Evolutionary conservation across 2,797 vertebrate species (phyloP).

Genomic region (Malurus leucopterus): DNA sequence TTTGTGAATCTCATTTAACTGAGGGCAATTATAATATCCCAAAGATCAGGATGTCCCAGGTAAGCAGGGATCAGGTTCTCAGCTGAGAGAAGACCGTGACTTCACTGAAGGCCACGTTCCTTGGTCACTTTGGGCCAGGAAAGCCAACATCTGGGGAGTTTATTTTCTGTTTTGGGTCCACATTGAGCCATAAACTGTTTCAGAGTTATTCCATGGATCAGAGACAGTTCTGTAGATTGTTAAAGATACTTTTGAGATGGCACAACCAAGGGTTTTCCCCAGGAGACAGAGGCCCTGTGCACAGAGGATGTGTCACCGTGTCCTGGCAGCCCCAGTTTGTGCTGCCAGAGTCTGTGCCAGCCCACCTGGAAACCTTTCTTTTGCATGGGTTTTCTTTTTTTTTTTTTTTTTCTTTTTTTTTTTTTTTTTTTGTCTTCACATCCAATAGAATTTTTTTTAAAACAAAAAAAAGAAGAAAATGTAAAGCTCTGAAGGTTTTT

Average conservation of each 20-base stretch:
- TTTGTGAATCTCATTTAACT: conserved; percentile 3
- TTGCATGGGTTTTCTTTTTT: background rate
- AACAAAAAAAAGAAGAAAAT: background rate
- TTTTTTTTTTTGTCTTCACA: background rate
- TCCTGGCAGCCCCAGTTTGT: background rate
- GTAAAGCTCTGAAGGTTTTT: background rate
- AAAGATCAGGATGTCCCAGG: background rate
- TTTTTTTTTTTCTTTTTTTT: background rate
- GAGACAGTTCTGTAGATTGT: background rate
- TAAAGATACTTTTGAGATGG: background rate
- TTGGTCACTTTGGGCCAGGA: background rate
- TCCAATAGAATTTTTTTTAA: background rate
- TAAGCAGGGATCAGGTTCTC: background rate
- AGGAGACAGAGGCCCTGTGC: background rate
- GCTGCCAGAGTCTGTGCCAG: background rate
- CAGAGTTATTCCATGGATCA: background rate
- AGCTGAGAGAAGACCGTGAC: background rate
- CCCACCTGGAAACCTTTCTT: background rate
- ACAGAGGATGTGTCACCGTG: accelerated
- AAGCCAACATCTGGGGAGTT: background rate
- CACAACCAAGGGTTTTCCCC: background rate
- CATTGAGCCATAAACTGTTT: background rate
- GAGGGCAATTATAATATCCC: background rate
- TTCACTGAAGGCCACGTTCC: background rate
- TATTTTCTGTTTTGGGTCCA: background rate